phyloP scores from a whole-genome alignment of 2,113 vertebrate species.

The Lipotes vexillifer region DNA sequence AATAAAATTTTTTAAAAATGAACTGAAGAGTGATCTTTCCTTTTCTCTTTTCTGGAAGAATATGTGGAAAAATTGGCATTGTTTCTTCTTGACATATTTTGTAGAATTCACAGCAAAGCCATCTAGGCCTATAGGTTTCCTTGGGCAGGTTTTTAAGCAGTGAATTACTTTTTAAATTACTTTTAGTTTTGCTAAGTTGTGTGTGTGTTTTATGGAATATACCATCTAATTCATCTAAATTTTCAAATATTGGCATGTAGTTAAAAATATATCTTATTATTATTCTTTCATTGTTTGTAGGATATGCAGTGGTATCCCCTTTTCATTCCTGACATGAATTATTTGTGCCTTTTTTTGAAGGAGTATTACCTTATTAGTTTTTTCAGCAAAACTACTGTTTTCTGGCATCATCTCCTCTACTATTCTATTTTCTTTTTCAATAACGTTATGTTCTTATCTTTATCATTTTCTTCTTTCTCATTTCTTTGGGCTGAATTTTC shows the following conservation, averaged over 20 bases:
- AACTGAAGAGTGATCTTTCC: not conserved
- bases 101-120: not conserved
- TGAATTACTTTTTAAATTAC: not conserved
- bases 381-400: not conserved
- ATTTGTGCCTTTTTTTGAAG: not conserved
- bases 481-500: not conserved
- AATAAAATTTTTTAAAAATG: not conserved
- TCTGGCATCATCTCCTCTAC: not conserved
- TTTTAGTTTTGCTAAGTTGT: constrained; percentile 10
- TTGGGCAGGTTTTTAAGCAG: not conserved
- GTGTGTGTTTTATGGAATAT: not conserved
- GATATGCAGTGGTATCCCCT: not conserved
- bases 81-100: constrained; percentile 1
- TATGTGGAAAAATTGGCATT: not conserved
- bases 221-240: not conserved
- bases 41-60: not conserved
- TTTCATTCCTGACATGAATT: not conserved
- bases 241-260: not conserved
- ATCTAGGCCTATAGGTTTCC: not conserved
- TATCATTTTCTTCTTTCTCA: not conserved
- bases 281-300: not conserved
- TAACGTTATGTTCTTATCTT: not conserved
- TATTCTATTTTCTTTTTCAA: not conserved
- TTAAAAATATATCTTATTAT: not conserved
- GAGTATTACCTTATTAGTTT: not conserved